Conservation (phyloP, 2,113 vertebrate species). For the Macrotus californicus region DNA sequence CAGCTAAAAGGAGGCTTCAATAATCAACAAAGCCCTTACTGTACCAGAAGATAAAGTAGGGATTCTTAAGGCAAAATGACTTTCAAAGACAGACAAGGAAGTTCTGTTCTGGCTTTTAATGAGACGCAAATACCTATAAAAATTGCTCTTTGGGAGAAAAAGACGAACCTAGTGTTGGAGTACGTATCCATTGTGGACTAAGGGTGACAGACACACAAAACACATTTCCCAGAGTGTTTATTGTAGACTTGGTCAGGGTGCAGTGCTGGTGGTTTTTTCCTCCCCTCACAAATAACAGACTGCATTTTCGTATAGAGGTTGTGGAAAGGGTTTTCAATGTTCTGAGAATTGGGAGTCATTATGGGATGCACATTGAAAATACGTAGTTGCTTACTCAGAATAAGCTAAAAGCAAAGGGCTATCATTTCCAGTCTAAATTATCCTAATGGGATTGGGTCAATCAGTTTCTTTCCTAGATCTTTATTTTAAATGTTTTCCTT, state of each 20-base stretch:
- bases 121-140: not conserved
- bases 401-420: slow-evolving; percentile 34
- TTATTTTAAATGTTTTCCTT: slow-evolving; percentile 30
- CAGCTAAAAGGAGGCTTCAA: not conserved
- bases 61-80: not conserved
- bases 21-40: not conserved
- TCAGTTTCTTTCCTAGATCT: slow-evolving; percentile 22
- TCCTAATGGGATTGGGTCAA: slow-evolving; percentile 39
- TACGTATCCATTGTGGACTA: not conserved
- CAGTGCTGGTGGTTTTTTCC: not conserved
- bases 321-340: slow-evolving; percentile 38
- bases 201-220: not conserved
- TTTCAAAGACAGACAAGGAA: not conserved
- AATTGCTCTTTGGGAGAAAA: not conserved
- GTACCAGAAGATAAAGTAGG: not conserved
- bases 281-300: not conserved
- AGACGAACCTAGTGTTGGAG: not conserved
- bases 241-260: not conserved
- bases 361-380: slow-evolving; percentile 22
- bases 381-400: slow-evolving; percentile 19
- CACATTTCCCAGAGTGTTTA: not conserved
- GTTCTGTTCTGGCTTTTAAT: not conserved
- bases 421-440: slow-evolving; percentile 35
- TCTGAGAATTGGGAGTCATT: slow-evolving; percentile 47
- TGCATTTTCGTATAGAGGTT: slow-evolving; percentile 9